phyloP scores from a whole-genome alignment of 2,797 vertebrate species.

The Halcyon smyrnensis region DNA sequence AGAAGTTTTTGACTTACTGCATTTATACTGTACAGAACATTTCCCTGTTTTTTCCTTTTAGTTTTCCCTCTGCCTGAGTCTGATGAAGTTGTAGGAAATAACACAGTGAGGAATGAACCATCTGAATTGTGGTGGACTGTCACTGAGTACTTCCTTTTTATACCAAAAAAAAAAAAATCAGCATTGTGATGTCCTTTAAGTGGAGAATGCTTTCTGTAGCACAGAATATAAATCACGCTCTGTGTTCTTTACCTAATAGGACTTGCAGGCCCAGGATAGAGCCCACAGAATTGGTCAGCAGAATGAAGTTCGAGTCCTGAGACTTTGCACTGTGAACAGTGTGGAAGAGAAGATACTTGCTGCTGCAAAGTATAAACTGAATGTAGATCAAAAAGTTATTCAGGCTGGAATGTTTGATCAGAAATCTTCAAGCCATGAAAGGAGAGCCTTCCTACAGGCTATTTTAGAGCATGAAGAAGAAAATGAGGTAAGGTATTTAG shows the following conservation, averaged over 20 bases:
- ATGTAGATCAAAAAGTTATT: constrained; percentile 98
- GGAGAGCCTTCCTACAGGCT: constrained; percentile 93
- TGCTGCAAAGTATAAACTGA: constrained; percentile 96
- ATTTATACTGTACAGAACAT: background rate
- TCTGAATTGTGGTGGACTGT: background rate
- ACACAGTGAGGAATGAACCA: background rate
- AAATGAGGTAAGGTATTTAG: constrained; percentile 85
- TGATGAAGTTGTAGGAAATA: background rate
- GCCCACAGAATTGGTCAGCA: constrained; percentile 97
- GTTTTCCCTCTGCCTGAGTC: background rate
- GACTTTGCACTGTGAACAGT: constrained; percentile 95
- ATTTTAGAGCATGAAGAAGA: constrained; percentile 96
- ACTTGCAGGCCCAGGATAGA: constrained; percentile 95
- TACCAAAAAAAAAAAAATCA: background rate
- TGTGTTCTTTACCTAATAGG: constrained; percentile 76
- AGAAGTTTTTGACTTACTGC: background rate
- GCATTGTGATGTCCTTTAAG: background rate
- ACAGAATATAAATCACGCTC: background rate
- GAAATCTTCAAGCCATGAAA: constrained; percentile 95
- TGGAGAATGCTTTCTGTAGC: background rate
- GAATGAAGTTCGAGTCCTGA: constrained; percentile 94
- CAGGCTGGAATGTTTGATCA: constrained; percentile 99
- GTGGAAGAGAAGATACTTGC: constrained; percentile 98
- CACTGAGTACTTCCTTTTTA: background rate
- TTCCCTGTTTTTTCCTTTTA: background rate